Evolutionary conservation across 1,140 invertebrate genomes (phyloP).

Genomic region (Listronotus bonariensis): DNA sequence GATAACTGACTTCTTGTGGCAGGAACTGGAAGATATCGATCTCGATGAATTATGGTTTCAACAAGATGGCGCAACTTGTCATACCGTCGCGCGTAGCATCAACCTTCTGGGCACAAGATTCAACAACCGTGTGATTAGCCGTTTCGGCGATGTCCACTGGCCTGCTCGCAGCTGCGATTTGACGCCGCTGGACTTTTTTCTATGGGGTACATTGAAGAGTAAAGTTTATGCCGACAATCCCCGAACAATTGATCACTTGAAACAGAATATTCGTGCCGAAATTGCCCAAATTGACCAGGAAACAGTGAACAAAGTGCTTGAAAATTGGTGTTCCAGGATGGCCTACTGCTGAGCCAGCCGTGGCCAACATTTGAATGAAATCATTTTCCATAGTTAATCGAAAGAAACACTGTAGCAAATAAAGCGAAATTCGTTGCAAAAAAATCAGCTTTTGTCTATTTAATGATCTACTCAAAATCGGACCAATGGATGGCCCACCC

Average conservation of each 20-base stretch:
- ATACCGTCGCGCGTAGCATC: constrained; percentile 25
- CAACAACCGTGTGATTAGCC: constrained; percentile 21
- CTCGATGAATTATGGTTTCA: constrained; percentile 40
- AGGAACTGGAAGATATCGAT: constrained; percentile 40
- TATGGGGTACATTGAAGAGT: constrained; percentile 55
- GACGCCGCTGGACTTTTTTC: constrained; percentile 54
- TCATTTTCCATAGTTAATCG: too few relatives aligned
- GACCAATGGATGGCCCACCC: too few relatives aligned
- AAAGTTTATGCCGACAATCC: constrained; percentile 46
- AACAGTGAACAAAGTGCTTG: constrained; percentile 19
- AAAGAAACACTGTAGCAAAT: too few relatives aligned
- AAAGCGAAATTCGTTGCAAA: too few relatives aligned
- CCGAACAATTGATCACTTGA: constrained; percentile 7
- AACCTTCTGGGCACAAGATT: constrained; percentile 29
- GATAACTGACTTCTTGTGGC: constrained; percentile 35
- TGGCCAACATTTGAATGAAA: too few relatives aligned
- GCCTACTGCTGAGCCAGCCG: constrained; percentile 14
- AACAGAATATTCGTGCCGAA: constrained; percentile 3
- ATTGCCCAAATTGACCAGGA: constrained; percentile 13
- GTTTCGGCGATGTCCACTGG: constrained; percentile 46
- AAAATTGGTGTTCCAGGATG: constrained; percentile 16
- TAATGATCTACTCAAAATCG: too few relatives aligned
- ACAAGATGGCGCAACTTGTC: constrained; percentile 41
- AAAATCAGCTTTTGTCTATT: too few relatives aligned
- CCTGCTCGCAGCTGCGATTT: constrained; percentile 53